Base-by-base conservation (phyloP, 2,888 invertebrate species). In the Bellardia pandia region DNA sequence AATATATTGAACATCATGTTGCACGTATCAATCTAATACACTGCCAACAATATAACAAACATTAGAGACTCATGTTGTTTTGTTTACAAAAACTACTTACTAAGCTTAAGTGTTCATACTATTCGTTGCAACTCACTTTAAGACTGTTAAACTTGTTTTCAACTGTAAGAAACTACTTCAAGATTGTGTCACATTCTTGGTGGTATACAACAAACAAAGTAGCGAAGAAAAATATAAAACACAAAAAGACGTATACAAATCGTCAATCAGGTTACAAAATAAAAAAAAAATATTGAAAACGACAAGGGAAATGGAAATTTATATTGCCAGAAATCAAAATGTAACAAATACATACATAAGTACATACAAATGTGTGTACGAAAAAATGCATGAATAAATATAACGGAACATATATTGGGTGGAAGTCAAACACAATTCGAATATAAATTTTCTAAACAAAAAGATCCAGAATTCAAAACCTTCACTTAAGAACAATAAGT, bases 211-310 rank as follows among this genome's bases (percentile, higher is more conserved):
- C 37, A 4, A 53, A n/a, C 42, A 62, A 51, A 48, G 16, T 14
- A 40, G 40, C 30, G 33, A 40, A 51, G 23, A 23, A 23, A 23
- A 23, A 23, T 23, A 42, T 23, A 7, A 5, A 37, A 76, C 14
- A 64, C 13, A 30, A 40, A 66, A 66, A 64, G 42, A 42, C 37
- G 42, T 3, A 64, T n/a, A 64, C n/a, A 66, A 66, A 53, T 48
- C 48, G 68, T 69, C 45, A 69, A 51, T 48, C 48, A 51, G 45
- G 42, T 5, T n/a, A 11, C 3, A 45, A 66, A 14, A 33, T 7
- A 6, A 11, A 45, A 66, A 23, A 23, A 23, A 4, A 66, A 66
- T 42, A 11, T 1, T 11, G 14, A 23, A 23, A 23, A 23, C 23
- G 23, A 23, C 23, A 23, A 23, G 1, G 7, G 13, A 66, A 66